Evolutionary conservation across 2,113 vertebrate species (phyloP).

Genomic region (Junco hyemalis): DNA sequence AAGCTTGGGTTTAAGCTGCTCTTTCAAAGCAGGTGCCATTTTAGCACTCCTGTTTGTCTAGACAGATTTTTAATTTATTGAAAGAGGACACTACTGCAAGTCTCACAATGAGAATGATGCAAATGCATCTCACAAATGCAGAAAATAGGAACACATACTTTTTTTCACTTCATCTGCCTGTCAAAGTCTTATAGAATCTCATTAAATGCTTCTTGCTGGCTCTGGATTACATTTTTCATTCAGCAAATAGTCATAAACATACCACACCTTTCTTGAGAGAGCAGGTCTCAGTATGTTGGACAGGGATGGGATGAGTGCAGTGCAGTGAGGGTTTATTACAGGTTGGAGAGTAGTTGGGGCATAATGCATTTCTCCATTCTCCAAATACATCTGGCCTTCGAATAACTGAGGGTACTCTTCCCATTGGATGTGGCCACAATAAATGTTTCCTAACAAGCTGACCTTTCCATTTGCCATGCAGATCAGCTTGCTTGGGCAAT

Average conservation of each 20-base stretch:
- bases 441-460: not conserved
- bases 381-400: not conserved
- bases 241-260: not conserved
- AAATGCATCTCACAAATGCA: not conserved
- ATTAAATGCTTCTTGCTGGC: not conserved
- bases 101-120: not conserved
- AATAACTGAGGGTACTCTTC: not conserved
- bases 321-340: not conserved
- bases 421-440: no score
- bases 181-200: not conserved
- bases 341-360: not conserved
- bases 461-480: not conserved
- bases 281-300: not conserved
- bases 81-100: not conserved
- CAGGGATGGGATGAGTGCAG: not conserved
- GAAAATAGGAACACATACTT: accelerated
- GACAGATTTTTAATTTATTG: not conserved
- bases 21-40: not conserved
- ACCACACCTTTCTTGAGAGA: not conserved
- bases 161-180: not conserved
- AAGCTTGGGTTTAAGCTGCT: not conserved
- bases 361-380: not conserved
- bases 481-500: not conserved
- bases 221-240: not conserved
- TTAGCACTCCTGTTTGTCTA: not conserved